Evolutionary conservation across 92 coral and sea anemone genomes (phyloP).

Genomic region (Parazoanthus darwini): DNA sequence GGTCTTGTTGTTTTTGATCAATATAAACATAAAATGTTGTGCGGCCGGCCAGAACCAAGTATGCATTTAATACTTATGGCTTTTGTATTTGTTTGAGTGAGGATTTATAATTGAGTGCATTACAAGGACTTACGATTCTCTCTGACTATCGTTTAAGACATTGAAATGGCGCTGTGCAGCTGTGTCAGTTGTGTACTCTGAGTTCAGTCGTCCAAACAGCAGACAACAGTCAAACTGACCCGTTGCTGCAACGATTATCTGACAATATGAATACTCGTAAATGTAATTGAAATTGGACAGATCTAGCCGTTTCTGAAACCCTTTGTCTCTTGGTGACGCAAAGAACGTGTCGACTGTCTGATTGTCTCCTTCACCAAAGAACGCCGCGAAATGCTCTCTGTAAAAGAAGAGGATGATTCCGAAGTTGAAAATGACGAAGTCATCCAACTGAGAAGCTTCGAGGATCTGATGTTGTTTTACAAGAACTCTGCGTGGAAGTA

Average conservation of each 20-base stretch:
- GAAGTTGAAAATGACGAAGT: not conserved
- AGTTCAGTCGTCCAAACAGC: too few relatives aligned
- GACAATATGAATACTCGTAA: too few relatives aligned
- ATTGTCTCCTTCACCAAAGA: not conserved
- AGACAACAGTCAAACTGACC: too few relatives aligned
- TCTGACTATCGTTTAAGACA: not conserved
- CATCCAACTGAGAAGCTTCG: slow-evolving; percentile 23
- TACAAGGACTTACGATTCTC: not conserved
- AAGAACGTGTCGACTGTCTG: not conserved
- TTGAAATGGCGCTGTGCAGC: not conserved
- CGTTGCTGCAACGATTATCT: too few relatives aligned
- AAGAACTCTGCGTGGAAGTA: slow-evolving; percentile 43
- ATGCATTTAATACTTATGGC: not conserved
- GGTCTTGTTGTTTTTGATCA: too few relatives aligned
- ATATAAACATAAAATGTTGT: not conserved
- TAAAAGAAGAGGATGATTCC: not conserved
- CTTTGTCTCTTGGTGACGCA: not conserved
- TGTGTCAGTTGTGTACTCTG: not conserved
- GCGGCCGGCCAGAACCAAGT: not conserved
- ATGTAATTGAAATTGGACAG: too few relatives aligned
- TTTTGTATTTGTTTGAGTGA: not conserved
- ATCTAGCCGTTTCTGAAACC: not conserved
- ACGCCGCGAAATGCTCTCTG: not conserved
- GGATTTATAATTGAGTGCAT: not conserved
- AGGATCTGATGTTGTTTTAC: slow-evolving; percentile 43